These are phyloP conservation scores for Halesus radiatus DNA, from an alignment of 1,140 invertebrate species.

Conservation along the genomic window DNA sequence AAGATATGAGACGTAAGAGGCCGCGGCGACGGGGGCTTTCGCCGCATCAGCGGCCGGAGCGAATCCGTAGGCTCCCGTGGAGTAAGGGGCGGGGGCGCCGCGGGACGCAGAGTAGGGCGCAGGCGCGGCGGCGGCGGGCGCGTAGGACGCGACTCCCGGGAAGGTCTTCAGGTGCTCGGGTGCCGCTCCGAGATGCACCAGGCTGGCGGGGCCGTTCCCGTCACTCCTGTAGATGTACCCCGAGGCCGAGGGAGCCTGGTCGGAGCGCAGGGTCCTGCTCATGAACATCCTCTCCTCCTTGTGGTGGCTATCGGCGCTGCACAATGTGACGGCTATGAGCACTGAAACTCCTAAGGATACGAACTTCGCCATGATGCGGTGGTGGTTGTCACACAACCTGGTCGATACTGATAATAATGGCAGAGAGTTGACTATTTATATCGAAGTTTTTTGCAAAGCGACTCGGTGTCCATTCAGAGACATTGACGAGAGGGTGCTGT, in stretches of 20 bases:
- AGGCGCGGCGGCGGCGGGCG: neutral
- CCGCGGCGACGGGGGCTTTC: neutral
- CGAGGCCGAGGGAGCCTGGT: conserved; percentile 68
- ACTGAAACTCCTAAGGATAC: conserved; percentile 20
- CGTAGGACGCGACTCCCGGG: conserved; percentile 22
- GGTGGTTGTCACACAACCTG: conserved; percentile 39
- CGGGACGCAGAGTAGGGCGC: conserved; percentile 22
- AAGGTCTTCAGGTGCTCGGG: conserved; percentile 65
- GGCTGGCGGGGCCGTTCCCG: conserved; percentile 64
- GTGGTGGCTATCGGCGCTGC: conserved; percentile 40
- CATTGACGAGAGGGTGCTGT: conserved; percentile 49
- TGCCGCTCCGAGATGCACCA: conserved; percentile 67
- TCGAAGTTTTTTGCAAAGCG: conserved; percentile 16
- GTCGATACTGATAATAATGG: conserved; percentile 41
- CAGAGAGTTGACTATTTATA: conserved; percentile 44
- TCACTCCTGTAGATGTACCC: conserved; percentile 71
- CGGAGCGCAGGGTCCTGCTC: conserved; percentile 66
- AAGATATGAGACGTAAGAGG: conserved; percentile 10
- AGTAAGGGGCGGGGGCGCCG: neutral
- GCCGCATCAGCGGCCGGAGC: neutral
- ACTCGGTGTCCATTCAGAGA: conserved; percentile 42
- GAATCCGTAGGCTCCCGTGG: neutral
- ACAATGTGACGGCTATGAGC: conserved; percentile 10
- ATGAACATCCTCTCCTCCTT: conserved; percentile 67
- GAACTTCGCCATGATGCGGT: conserved; percentile 33